Evolutionary conservation across 2,888 invertebrate species (phyloP), one percentile per base, ranked within the genome.

Genomic region (Andrena flavipes): DNA sequence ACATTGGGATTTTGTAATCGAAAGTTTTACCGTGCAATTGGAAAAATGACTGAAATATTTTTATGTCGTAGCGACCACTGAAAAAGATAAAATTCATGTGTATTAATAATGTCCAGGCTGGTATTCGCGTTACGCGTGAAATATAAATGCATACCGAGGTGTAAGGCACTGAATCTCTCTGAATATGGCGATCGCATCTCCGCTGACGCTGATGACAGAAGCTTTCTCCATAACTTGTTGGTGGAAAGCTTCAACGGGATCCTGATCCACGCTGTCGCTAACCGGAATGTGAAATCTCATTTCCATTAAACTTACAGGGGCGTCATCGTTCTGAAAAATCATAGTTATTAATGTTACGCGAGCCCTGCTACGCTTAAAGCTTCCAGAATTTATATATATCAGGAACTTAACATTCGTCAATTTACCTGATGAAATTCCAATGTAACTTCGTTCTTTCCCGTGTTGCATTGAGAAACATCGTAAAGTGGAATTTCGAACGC

Each of bases 1-100:
- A 98, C 96, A 99, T 98, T 0, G 99, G 99, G 89, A 99, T 99
- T 95, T 99, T 99, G 95, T 99, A 99, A 95, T 99, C 99, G 92
- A 99, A 99, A 0, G 99, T 99, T 96, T 99, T 99, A 91, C 99
- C 99, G 92, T 98, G 98, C 80, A 99, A 96, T 94, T 98, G 98
- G 90, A 99, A 96, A 94, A 98, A 98, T 0, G 97, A 96, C 69
- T 98, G 97, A 94, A 98, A 99, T 80, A 99, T 96, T 94, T 99
- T 99, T 94, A 99, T 98, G 94, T 99, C 99, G 93, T 99, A 99
- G 87, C 99, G 98, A 95, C 99, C 99, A 95, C 98, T 98, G 95
- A 76, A 96, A 96, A 91, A 95, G 94, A 33, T 94, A 94, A 86
- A 89, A 68, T 72, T 72, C 77, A 29, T 51, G 1, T n/a, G 20